phyloP scores from a whole-genome alignment of 2,888 invertebrate genomes.

The Nemotelus pantherinus region DNA sequence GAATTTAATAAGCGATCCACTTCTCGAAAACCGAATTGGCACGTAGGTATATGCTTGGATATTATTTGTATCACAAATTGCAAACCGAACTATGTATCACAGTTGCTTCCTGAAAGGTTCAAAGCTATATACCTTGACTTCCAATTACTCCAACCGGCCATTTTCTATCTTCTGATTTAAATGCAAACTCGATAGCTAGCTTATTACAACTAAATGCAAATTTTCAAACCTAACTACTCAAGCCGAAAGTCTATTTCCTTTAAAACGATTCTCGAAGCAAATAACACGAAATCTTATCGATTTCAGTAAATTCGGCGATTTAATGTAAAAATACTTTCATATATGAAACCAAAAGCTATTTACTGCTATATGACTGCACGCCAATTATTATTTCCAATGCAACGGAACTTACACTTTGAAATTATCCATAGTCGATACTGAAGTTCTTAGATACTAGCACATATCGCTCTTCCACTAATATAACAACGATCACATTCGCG shows the following conservation, averaged over 20 bases:
- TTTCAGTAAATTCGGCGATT: background rate
- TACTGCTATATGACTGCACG: background rate
- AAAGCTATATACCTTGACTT: constrained; percentile 33
- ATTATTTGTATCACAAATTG: no score
- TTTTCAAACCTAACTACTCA: background rate
- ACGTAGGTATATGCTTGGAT: no score
- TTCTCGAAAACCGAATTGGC: no score
- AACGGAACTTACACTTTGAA: constrained; percentile 8
- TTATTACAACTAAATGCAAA: background rate
- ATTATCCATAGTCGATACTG: constrained; percentile 6
- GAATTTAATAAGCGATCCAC: no score
- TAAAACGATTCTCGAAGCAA: background rate
- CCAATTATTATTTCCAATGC: background rate
- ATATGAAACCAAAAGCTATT: background rate
- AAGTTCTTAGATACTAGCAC: background rate
- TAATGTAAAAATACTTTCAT: background rate
- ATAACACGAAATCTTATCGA: constrained; percentile 13
- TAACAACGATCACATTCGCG: background rate
- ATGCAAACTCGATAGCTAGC: background rate
- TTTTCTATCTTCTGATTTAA: constrained; percentile 15
- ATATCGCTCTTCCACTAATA: background rate
- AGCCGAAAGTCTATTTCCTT: background rate
- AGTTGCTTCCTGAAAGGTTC: no score
- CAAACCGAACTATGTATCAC: no score
- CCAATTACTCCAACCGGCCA: constrained; percentile 45